Conservation (phyloP, 1,140 invertebrate species). For the Frieseomelitta varia region DNA sequence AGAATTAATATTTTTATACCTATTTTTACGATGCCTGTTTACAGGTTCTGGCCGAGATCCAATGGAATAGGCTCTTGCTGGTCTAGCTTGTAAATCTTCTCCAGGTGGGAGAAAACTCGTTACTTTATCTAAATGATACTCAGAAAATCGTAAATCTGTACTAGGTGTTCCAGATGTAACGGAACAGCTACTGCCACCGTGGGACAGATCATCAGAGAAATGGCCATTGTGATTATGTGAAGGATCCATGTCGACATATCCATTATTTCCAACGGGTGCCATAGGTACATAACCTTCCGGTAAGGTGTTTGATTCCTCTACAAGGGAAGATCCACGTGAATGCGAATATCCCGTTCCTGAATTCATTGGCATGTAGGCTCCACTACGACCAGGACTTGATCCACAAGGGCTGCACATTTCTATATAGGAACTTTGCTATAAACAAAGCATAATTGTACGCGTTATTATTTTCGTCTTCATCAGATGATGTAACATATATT, state of each 20-base stretch:
- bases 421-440: slow-evolving; percentile 82
- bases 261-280: slow-evolving; percentile 83
- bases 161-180: slow-evolving; percentile 89
- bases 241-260: slow-evolving; percentile 87
- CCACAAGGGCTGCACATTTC: slow-evolving; percentile 84
- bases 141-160: slow-evolving; percentile 84
- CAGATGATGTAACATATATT: not conserved
- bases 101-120: slow-evolving; percentile 84
- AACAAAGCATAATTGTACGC: slow-evolving; percentile 13
- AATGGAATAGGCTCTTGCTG: slow-evolving; percentile 92
- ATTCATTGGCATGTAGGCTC: slow-evolving; percentile 84
- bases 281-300: slow-evolving; percentile 86
- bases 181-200: slow-evolving; percentile 85
- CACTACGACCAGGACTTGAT: slow-evolving; percentile 78
- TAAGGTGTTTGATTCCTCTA: slow-evolving; percentile 70
- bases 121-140: slow-evolving; percentile 87
- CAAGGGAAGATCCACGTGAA: slow-evolving; percentile 76
- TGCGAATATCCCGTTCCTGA: slow-evolving; percentile 78
- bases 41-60: slow-evolving; percentile 88
- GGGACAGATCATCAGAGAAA: slow-evolving; percentile 83
- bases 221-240: slow-evolving; percentile 77
- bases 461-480: slow-evolving; percentile 16
- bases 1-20: slow-evolving; percentile 55
- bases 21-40: slow-evolving; percentile 79
- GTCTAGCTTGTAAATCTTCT: slow-evolving; percentile 85